Conservation (phyloP, 2,113 vertebrate genomes). For the Seriola rivoliana region DNA sequence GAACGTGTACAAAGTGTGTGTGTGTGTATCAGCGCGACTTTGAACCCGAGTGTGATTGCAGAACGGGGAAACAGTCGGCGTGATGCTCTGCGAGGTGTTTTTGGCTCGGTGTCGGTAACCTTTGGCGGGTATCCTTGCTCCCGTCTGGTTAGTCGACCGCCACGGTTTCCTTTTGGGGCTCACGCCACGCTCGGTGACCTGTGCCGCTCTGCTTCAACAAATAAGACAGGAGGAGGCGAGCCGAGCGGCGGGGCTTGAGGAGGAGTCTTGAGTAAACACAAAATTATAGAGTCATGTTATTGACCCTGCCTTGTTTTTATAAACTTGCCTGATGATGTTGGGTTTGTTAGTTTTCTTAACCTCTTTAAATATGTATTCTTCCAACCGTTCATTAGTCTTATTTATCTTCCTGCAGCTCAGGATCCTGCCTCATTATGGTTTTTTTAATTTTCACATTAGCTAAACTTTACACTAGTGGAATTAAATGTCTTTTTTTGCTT, state of each 20-base stretch:
- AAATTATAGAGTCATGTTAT: background rate
- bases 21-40: fast-evolving
- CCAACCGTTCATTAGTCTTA: background rate
- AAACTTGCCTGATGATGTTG: background rate
- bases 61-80: background rate
- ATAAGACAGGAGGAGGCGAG: background rate
- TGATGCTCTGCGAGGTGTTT: conserved; percentile 42
- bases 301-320: background rate
- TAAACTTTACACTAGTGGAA: no score
- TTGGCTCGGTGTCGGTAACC: conserved; percentile 40
- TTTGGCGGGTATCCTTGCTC: conserved; percentile 25
- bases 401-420: background rate
- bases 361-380: conserved; percentile 17
- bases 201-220: conserved; percentile 10
- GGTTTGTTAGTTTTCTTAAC: conserved; percentile 19
- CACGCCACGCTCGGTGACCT: conserved; percentile 38
- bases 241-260: background rate
- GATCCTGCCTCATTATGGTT: background rate
- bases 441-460: no score
- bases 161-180: conserved; percentile 1
- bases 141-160: conserved; percentile 13
- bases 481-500: no score
- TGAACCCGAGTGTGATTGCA: background rate
- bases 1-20: background rate
- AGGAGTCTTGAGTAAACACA: background rate